Evolutionary conservation across 2,888 invertebrate genomes (phyloP).

Genomic region (Sinodicranocentrus sp.): DNA sequence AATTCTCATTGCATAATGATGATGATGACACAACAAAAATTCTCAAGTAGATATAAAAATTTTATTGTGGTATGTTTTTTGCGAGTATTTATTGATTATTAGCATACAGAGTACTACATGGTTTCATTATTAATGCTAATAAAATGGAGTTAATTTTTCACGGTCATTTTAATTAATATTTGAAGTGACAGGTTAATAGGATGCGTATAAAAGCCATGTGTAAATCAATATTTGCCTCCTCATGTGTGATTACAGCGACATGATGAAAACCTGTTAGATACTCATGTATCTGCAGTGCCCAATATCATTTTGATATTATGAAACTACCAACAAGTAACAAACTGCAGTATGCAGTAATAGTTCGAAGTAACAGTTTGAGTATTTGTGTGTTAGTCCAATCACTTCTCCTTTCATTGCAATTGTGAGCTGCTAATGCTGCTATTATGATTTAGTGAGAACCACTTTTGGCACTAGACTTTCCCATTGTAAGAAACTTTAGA

Average conservation of each 20-base stretch:
- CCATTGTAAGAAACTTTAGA: too few species aligned
- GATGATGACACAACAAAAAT: not conserved
- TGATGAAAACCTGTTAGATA: too few species aligned
- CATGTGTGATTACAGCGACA: not conserved
- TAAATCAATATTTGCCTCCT: constrained; percentile 10
- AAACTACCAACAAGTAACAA: not conserved
- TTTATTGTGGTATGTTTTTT: not conserved
- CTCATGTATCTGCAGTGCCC: not conserved
- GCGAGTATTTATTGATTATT: not conserved
- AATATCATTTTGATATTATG: not conserved
- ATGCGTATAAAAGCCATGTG: not conserved
- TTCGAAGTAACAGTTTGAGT: too few species aligned
- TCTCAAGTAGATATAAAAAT: too few species aligned
- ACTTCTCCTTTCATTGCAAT: not conserved
- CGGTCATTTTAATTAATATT: constrained; percentile 12
- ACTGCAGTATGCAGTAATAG: not conserved
- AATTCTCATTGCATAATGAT: too few species aligned
- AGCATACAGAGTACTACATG: not conserved
- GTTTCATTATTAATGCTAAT: too few species aligned
- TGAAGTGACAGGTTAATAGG: not conserved
- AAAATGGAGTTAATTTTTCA: constrained; percentile 16
- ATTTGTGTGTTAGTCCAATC: not conserved
- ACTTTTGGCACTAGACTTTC: constrained; percentile 3
- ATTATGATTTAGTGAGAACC: not conserved
- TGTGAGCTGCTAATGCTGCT: not conserved